Evolutionary conservation across 2,113 vertebrate species (phyloP).

Genomic region (Polypterus senegalus): DNA sequence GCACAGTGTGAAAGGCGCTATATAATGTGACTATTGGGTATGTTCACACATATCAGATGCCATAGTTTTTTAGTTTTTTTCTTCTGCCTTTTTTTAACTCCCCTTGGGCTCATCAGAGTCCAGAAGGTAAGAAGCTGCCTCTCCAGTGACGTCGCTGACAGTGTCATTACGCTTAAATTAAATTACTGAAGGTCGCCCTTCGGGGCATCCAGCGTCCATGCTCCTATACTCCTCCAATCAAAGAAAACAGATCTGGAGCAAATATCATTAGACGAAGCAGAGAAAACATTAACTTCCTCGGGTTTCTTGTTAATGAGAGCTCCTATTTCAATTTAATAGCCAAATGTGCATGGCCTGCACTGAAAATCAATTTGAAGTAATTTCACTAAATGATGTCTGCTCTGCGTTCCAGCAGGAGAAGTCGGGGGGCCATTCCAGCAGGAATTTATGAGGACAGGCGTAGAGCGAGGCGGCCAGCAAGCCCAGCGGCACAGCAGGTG

Average conservation of each 20-base stretch:
- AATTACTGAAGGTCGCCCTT: background rate
- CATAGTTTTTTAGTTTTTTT: too few relatives aligned
- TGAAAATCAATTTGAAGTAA: slow-evolving; percentile 35
- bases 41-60: too few relatives aligned
- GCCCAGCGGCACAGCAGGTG: slow-evolving; percentile 12
- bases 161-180: background rate
- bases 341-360: slow-evolving; percentile 18
- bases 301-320: slow-evolving; percentile 36
- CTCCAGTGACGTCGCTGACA: background rate
- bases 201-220: background rate
- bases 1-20: too few relatives aligned
- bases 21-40: too few relatives aligned
- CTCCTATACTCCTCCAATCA: slow-evolving; percentile 16
- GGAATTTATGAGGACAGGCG: slow-evolving; percentile 21
- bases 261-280: slow-evolving; percentile 18
- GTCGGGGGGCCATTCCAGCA: slow-evolving; percentile 21
- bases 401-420: slow-evolving; percentile 9
- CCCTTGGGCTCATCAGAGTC: too few relatives aligned
- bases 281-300: slow-evolving; percentile 30
- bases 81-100: too few relatives aligned
- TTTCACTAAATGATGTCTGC: slow-evolving; percentile 29
- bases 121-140: too few relatives aligned
- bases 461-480: background rate
- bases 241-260: slow-evolving; percentile 16
- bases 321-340: slow-evolving; percentile 33